A percentile compares a stretch with the other conserved stretches of the same genome.
Evolutionary conservation across 1,140 invertebrate species (phyloP).

Genomic region (Brachionus angularis): DNA sequence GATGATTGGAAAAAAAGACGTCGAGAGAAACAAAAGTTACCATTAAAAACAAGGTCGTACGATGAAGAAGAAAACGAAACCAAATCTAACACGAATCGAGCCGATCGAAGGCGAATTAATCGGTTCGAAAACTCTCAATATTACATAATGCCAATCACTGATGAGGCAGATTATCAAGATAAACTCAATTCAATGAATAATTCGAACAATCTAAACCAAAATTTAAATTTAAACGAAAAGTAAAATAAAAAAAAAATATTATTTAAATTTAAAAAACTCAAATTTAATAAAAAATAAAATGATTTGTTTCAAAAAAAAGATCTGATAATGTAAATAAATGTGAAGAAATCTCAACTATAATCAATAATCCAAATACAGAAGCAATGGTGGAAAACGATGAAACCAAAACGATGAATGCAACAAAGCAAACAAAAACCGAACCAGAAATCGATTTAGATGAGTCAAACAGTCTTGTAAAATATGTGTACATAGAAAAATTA

Average conservation of each 20-base stretch:
- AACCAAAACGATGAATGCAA: background rate
- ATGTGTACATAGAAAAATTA: slow-evolving; percentile 16
- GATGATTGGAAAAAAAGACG: slow-evolving; percentile 40
- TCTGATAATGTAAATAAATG: too few species aligned
- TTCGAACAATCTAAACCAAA: too few species aligned
- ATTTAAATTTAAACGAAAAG: too few species aligned
- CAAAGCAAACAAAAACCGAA: background rate
- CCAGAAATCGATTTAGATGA: slow-evolving; percentile 10
- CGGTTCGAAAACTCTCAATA: slow-evolving; percentile 30
- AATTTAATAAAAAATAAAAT: background rate
- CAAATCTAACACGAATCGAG: background rate
- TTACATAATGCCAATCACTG: slow-evolving; percentile 20
- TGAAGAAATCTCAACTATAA: too few species aligned
- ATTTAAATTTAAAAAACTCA: background rate
- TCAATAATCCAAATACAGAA: too few species aligned
- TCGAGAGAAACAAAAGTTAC: slow-evolving; percentile 33
- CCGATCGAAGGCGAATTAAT: background rate
- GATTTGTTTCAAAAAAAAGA: background rate
- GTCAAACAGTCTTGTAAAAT: slow-evolving; percentile 9
- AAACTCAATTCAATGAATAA: too few species aligned
- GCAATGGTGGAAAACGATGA: background rate
- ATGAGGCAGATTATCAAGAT: background rate
- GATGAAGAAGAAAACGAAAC: background rate
- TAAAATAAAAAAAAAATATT: background rate
- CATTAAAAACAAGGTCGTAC: background rate